Evolutionary conservation across 2,888 invertebrate species (phyloP), one percentile per base, ranked within the genome.

Genomic region (Melanargia galathea): DNA sequence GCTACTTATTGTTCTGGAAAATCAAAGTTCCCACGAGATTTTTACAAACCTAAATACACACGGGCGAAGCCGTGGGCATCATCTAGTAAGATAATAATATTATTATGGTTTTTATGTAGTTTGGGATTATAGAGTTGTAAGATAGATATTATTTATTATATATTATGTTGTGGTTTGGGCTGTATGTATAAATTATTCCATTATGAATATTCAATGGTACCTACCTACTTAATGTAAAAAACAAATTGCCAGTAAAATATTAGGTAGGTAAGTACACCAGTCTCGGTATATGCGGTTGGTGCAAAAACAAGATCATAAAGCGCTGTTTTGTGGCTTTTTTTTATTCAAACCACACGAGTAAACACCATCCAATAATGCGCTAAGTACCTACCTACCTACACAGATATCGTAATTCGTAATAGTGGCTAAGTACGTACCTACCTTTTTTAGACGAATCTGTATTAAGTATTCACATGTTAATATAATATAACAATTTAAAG

Each of bases 271-370:
- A 48, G 24, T 48, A 43, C 7, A n/a, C 4, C 7, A 30, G 30
- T 16, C 10, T 26, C 30, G 5, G 30, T 16, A n/a, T 30, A 49
- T 7, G 26, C 5, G 26, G 7, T 48, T 33, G n/a, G 16, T 33
- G 18, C n/a, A 10, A 51, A n/a, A 51, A 51, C 51, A 33, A 51
- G 30, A n/a, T 18, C 26, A 18, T 16, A 18, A 51, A 48, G 24
- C 24, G 11, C n/a, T 48, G 2, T 38, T 48, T 22, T 48, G 11
- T 24, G 24, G 13, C 2, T 48, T 13, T 24, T 22, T 24, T 22
- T 48, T 22, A 8, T 43, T 6, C 7, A n/a, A 43, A 18, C 43
- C 8, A 8, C 2, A n/a, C n/a, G n/a, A n/a, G n/a, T n/a, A n/a
- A n/a, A n/a, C n/a, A n/a, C n/a, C n/a, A n/a, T n/a, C n/a, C n/a